Evolutionary conservation across 2,797 vertebrate genomes (phyloP).

Genomic region (Microctenopoma stevenorrisi): DNA sequence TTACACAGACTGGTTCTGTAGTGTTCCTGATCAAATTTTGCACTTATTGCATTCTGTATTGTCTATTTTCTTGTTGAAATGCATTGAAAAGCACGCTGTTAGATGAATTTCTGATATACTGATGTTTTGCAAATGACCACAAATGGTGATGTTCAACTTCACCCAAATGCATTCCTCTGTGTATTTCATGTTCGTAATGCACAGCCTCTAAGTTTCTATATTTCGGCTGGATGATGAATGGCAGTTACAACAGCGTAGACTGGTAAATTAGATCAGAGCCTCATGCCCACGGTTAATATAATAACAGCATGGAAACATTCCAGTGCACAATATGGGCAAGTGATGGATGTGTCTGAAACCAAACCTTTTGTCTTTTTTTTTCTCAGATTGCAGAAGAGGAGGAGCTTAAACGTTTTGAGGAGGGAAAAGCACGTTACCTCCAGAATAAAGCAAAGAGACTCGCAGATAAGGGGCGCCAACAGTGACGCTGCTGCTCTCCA

Average conservation of each 20-base stretch:
- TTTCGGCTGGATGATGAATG: conserved; percentile 39
- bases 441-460: conserved; percentile 91
- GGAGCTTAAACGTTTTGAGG: conserved; percentile 91
- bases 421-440: conserved; percentile 91
- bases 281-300: conserved; percentile 20
- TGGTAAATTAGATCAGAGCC: conserved; percentile 46
- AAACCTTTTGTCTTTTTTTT: conserved; percentile 34
- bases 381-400: conserved; percentile 88
- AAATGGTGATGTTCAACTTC: neutral
- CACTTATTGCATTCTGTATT: neutral
- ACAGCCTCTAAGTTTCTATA: conserved; percentile 1
- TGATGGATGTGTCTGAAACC: conserved; percentile 35
- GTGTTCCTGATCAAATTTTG: neutral
- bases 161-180: neutral
- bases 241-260: conserved; percentile 11
- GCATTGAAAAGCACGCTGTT: neutral
- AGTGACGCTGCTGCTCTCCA: conserved; percentile 63
- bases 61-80: neutral
- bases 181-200: neutral
- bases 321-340: conserved; percentile 9
- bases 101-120: neutral
- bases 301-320: conserved; percentile 34
- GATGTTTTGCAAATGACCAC: neutral
- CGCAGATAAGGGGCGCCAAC: conserved; percentile 74
- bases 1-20: neutral